Evolutionary conservation across 37 sponge, comb jelly and placozoan genomes (phyloP), one percentile per base, ranked within the genome.

Genomic region (Bolinopsis microptera): DNA sequence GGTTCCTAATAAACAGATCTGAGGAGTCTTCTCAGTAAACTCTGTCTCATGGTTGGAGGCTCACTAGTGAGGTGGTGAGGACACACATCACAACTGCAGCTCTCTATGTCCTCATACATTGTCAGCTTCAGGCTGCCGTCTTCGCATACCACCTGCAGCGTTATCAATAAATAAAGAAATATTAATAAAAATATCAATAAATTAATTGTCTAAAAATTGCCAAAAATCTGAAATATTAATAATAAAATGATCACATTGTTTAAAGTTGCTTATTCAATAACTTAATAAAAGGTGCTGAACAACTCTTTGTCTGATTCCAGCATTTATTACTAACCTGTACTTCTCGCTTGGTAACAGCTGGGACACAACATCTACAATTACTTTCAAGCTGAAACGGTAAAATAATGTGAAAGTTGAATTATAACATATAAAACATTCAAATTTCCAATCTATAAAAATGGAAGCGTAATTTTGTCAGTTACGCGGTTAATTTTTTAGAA

Each of bases 1-100:
- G n/a, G 61, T 13, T 13, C 18, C 75, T 72, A 72, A 72, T 72
- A 72, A 24, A 72, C 75, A 72, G 75, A 72, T 72, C 75, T 5
- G 18, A 72, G 26, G 26, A 72, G 75, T 28, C 75, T 8, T 72
- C 75, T 72, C 31, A 72, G 26, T 5, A 72, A 28, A 21, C 75
- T 72, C 26, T 72, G 31, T 72, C 75, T n/a, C 75, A 72, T 72
- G 75, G 31, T 24, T 21, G 75, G 75, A 23, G 26, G 75, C 18
- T 72, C 75, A 8, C 22, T 72, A 24, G 3, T 3, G 75, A 3
- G 5, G 75, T 72, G 22, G 31, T 72, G 31, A 30, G 26, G 26
- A 72, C 75, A 72, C 18, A n/a, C 31, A 8, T 72, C 75, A 21
- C 75, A 72, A 21, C 75, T 72, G 31, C 75, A 72, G 31, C 31